Evolutionary conservation across 2,113 vertebrate genomes (phyloP).

Genomic region (Thunnus thynnus): DNA sequence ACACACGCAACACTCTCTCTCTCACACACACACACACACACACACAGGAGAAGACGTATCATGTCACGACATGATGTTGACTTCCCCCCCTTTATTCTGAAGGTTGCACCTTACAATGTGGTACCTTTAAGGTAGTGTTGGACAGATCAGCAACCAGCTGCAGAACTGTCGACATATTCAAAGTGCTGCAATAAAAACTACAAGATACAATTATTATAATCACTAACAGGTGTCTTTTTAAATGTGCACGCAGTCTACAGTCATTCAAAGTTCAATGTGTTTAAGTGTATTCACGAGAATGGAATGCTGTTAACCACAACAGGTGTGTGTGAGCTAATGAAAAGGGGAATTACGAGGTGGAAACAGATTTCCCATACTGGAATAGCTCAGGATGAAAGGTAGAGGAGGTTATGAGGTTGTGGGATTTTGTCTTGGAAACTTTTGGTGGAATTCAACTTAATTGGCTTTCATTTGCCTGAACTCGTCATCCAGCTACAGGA

Average conservation of each 20-base stretch:
- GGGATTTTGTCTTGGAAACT: background rate
- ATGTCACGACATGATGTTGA: slow-evolving; percentile 33
- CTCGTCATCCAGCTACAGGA: background rate
- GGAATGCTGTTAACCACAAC: slow-evolving; percentile 46
- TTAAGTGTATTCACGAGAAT: slow-evolving; percentile 40
- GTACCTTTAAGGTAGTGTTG: slow-evolving; percentile 79
- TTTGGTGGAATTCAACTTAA: background rate
- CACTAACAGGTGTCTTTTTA: slow-evolving; percentile 41
- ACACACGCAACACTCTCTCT: slow-evolving; percentile 4
- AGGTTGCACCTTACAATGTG: slow-evolving; percentile 54
- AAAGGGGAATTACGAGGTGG: slow-evolving; percentile 26
- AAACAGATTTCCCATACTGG: slow-evolving; percentile 15
- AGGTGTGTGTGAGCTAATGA: slow-evolving; percentile 36
- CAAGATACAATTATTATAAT: slow-evolving; percentile 44
- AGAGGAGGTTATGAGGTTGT: background rate
- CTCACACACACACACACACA: slow-evolving; percentile 25
- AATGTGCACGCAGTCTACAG: slow-evolving; percentile 57
- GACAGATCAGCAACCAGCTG: slow-evolving; percentile 77
- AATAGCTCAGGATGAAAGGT: slow-evolving; percentile 7
- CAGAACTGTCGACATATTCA: slow-evolving; percentile 64
- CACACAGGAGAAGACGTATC: slow-evolving; percentile 27
- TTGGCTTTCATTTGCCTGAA: background rate
- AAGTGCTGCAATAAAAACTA: slow-evolving; percentile 75
- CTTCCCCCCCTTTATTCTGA: slow-evolving; percentile 24
- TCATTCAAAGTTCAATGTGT: slow-evolving; percentile 48